Percentiles rank a stretch among this genome's conserved stretches.
These are phyloP conservation scores for Pemphredon lugubris DNA, from an alignment of 2,888 invertebrate species.

Conservation along the genomic window DNA sequence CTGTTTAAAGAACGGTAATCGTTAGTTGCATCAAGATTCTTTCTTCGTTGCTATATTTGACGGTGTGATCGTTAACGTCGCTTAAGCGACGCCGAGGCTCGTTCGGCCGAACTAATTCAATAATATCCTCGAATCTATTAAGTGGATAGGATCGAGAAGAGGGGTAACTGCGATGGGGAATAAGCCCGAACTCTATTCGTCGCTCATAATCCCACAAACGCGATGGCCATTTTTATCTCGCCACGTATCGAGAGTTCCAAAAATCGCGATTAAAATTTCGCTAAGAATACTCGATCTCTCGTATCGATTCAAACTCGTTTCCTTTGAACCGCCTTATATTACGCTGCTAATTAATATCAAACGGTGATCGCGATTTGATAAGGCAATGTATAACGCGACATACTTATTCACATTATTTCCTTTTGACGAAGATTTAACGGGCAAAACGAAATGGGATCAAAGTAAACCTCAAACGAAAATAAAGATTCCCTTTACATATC, in stretches of 20 bases:
- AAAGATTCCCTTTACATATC: background rate
- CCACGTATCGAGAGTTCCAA: no score
- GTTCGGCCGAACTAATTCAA: slow-evolving; percentile 72
- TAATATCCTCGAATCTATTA: slow-evolving; percentile 75
- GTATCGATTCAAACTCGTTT: slow-evolving; percentile 62
- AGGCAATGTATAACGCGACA: slow-evolving; percentile 13
- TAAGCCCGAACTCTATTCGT: slow-evolving; percentile 63
- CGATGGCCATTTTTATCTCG: no score
- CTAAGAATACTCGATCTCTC: no score
- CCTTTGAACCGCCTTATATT: slow-evolving; percentile 9
- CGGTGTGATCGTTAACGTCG: slow-evolving; percentile 35
- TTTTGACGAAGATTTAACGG: background rate
- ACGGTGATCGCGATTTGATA: slow-evolving; percentile 55
- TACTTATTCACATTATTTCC: background rate
- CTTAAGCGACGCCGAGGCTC: slow-evolving; percentile 64
- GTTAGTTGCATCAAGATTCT: background rate
- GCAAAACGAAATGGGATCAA: slow-evolving; percentile 1
- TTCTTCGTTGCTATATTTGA: slow-evolving; percentile 6
- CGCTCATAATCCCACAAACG: no score
- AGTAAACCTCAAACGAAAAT: background rate
- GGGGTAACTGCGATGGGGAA: slow-evolving; percentile 18
- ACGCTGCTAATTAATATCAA: slow-evolving; percentile 54
- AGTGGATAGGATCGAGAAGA: slow-evolving; percentile 67
- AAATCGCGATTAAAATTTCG: no score
- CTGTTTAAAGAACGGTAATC: background rate